A percentile compares a stretch with the other conserved stretches of the same genome.
These are phyloP conservation scores for Halcyon malimbica DNA, from an alignment of 2,113 vertebrate species.

Conservation along the genomic window DNA sequence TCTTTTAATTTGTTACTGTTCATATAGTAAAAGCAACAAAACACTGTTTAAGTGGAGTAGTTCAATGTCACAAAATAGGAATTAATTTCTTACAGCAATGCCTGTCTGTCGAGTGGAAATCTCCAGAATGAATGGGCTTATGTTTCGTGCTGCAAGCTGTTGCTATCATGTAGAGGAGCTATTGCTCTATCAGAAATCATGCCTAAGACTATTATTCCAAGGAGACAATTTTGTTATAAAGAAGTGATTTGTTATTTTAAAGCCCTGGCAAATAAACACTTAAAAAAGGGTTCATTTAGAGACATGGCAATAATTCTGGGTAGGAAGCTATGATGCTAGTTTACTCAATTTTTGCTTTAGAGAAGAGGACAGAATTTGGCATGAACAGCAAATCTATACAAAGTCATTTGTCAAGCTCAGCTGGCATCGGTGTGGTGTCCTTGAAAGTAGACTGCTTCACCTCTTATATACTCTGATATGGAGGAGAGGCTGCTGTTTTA, in stretches of 20 bases:
- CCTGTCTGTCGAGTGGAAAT: constrained; percentile 56
- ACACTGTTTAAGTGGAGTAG: constrained; percentile 39
- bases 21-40: not conserved
- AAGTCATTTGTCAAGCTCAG: constrained; percentile 67
- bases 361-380: constrained; percentile 46
- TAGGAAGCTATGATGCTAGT: constrained; percentile 18
- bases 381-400: constrained; percentile 46
- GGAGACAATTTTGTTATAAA: constrained; percentile 69
- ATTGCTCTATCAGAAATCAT: constrained; percentile 70
- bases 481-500: constrained; percentile 36
- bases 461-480: not conserved
- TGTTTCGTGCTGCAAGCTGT: constrained; percentile 54
- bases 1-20: constrained; percentile 23
- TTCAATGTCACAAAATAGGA: constrained; percentile 58
- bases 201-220: constrained; percentile 66
- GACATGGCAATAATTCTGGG: constrained; percentile 49
- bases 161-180: constrained; percentile 71
- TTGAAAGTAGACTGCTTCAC: constrained; percentile 60
- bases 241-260: constrained; percentile 75
- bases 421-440: constrained; percentile 43
- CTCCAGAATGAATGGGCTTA: constrained; percentile 52
- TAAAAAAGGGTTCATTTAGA: constrained; percentile 33
- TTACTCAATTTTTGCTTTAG: constrained; percentile 64
- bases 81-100: constrained; percentile 52
- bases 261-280: constrained; percentile 68